phyloP scores from a whole-genome alignment of 1,140 invertebrate species.

The Neotoxoptera formosana region DNA sequence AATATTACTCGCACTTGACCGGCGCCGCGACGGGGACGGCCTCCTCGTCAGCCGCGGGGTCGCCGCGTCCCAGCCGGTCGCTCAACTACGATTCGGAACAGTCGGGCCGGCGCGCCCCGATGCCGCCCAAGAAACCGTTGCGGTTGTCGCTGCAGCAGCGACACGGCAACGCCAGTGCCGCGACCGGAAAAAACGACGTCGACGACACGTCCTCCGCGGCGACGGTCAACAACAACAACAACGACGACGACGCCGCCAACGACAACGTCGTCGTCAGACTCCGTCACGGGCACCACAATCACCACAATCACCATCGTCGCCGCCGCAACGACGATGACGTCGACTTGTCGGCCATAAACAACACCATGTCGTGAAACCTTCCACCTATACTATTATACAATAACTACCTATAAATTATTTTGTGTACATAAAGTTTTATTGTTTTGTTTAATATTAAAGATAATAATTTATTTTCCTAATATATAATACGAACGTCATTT shows the following conservation, averaged over 20 bases:
- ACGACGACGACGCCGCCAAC: not conserved
- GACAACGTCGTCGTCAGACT: not conserved
- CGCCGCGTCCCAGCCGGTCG: constrained; percentile 1
- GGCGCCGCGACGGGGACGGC: too few relatives aligned
- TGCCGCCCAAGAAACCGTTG: constrained; percentile 83
- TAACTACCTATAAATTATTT: not conserved
- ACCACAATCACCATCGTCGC: not conserved
- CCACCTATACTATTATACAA: not conserved
- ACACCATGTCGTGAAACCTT: constrained; percentile 32
- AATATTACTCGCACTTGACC: constrained; percentile 51
- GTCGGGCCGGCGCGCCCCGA: constrained; percentile 66
- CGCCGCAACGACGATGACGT: not conserved
- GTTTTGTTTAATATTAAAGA: not conserved
- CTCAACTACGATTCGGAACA: constrained; percentile 56
- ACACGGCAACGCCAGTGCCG: not conserved
- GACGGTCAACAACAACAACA: not conserved
- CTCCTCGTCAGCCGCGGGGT: not conserved
- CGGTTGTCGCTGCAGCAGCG: constrained; percentile 78
- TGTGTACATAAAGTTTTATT: not conserved
- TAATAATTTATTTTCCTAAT: constrained; percentile 26
- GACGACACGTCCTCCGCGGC: not conserved
- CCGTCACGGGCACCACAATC: not conserved
- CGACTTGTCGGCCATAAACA: constrained; percentile 45
- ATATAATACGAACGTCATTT: not conserved
- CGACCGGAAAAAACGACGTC: not conserved